Conservation (phyloP, 2,888 invertebrate species). For the Criorhina ranunculi region DNA sequence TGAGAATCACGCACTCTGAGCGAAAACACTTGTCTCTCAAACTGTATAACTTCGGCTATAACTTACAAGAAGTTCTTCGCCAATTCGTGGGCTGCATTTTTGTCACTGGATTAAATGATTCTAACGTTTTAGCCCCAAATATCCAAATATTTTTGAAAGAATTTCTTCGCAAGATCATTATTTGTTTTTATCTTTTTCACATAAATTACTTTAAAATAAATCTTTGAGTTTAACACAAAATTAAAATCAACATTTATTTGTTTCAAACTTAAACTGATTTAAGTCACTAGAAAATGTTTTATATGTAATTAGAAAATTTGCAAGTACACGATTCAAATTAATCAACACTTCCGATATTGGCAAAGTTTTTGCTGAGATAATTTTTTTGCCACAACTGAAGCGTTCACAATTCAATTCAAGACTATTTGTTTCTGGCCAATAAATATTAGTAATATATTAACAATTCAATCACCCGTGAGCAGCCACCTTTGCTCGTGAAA, state of each 20-base stretch:
- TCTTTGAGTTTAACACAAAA: constrained; percentile 62
- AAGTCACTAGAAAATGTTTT: not conserved
- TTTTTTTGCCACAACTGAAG: constrained; percentile 70
- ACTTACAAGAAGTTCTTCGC: constrained; percentile 60
- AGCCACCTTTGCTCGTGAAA: constrained; percentile 38
- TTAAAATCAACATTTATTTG: constrained; percentile 68
- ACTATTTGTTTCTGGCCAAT: constrained; percentile 58
- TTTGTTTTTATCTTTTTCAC: constrained; percentile 23
- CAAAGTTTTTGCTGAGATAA: constrained; percentile 8
- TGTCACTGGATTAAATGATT: constrained; percentile 36
- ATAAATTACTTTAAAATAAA: constrained; percentile 25
- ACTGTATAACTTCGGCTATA: not conserved
- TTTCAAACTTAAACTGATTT: not conserved
- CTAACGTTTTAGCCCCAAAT: constrained; percentile 45
- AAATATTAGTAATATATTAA: constrained; percentile 64
- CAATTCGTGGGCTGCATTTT: constrained; percentile 56
- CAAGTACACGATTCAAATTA: not conserved
- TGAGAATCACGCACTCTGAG: constrained; percentile 11
- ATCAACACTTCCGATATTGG: constrained; percentile 61
- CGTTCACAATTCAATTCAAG: constrained; percentile 64
- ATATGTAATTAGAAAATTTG: too few relatives aligned
- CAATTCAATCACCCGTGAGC: constrained; percentile 46
- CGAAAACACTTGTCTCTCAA: constrained; percentile 5
- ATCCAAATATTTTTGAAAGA: constrained; percentile 57
- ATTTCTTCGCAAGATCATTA: constrained; percentile 56